Base-by-base conservation (phyloP, 2,797 vertebrate genomes). In the Todus mexicanus region DNA sequence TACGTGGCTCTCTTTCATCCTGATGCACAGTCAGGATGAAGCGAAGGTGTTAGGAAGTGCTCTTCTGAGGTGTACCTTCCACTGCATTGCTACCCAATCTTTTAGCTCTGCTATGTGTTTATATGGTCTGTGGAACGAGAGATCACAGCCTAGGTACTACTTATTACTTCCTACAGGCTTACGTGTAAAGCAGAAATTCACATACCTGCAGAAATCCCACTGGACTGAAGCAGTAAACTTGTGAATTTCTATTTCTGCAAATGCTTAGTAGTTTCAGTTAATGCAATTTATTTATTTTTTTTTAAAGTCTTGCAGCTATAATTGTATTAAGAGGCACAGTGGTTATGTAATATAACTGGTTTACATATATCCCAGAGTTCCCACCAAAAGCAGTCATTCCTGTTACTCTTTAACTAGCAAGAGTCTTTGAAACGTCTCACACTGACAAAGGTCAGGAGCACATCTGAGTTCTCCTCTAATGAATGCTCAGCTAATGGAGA, bases 341-440 rank as follows among this genome's bases (percentile, higher is more conserved):
- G 48, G 59, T 75, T 89, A 79, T n/a, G 66, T 18, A 93, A 87
- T 47, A 0, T 38, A 87, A 69, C 72, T 56, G 29, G 40, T 91
- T 85, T 86, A 85, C 63, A 47, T 48, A 81, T 5, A 18, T 45
- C 71, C 64, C 73, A 82, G 78, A 51, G 81, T 64, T 72, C 54
- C 85, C 88, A 77, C 54, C 50, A 71, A 29, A 29, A 86, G 83
- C 23, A 93, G 81, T 68, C 82, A 94, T 86, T 90, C 90, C 82
- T 88, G 91, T 95, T 92, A 94, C 40, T 94, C 47, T 92, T 94
- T 93, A 96, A 95, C 91, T 61, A 92, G 42, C 19, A 37, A 47
- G 20, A 90, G 51, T 17, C 73, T 91, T 89, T 94, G 83, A 91
- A 91, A 92, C 5, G 10, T 37, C 71, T 74, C 48, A 33, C 64